Conservation (phyloP, 1,140 invertebrate genomes). For the Popillia japonica region DNA sequence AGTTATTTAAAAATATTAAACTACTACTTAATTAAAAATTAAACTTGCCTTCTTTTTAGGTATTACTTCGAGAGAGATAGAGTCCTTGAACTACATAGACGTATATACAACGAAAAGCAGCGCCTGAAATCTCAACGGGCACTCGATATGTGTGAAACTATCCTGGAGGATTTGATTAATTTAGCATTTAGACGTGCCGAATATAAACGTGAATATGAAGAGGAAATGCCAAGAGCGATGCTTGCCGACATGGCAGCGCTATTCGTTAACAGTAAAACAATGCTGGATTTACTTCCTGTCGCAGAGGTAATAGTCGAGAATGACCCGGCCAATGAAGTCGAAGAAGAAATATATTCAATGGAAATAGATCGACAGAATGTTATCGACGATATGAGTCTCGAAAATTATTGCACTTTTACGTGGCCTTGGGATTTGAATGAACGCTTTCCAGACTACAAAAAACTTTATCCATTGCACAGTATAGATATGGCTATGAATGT, state of each 20-base stretch:
- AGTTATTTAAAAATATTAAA: too few relatives aligned
- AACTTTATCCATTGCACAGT: not conserved
- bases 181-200: slow-evolving; percentile 64
- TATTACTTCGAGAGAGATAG: slow-evolving; percentile 65
- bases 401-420: slow-evolving; percentile 56
- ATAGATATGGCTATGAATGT: slow-evolving; percentile 39
- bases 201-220: slow-evolving; percentile 60
- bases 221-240: slow-evolving; percentile 60
- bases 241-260: slow-evolving; percentile 65
- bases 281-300: slow-evolving; percentile 59
- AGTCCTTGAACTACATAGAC: slow-evolving; percentile 63
- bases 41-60: not conserved
- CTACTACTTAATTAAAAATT: too few relatives aligned
- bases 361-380: slow-evolving; percentile 53
- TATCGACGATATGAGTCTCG: slow-evolving; percentile 57
- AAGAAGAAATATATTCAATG: slow-evolving; percentile 42
- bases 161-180: slow-evolving; percentile 63
- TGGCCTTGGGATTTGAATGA: slow-evolving; percentile 57
- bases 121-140: slow-evolving; percentile 60
- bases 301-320: slow-evolving; percentile 40
- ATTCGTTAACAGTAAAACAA: slow-evolving; percentile 64
- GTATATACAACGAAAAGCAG: slow-evolving; percentile 62
- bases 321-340: slow-evolving; percentile 41
- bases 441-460: slow-evolving; percentile 8
- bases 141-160: slow-evolving; percentile 63